Evolutionary conservation across 2,113 vertebrate genomes (phyloP), one percentile per base, ranked within the genome.

Genomic region (Eira barbara): DNA sequence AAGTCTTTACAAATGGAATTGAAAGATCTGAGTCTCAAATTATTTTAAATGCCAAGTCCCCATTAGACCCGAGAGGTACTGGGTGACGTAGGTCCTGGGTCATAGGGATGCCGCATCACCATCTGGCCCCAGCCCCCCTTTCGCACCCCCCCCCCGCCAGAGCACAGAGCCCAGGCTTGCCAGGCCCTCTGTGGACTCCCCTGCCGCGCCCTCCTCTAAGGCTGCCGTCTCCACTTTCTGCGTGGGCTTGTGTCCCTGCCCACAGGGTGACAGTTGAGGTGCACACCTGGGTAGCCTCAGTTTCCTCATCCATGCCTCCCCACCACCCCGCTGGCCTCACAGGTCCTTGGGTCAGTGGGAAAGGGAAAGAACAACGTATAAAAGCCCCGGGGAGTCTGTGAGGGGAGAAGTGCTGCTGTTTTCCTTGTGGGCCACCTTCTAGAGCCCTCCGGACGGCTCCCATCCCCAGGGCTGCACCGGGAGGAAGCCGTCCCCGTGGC

Each of bases 101-200:
- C 14, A 4, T 0, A 0, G 29, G 6, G 7, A 4, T 0, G 0
- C 73, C 0, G 5, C 0, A 0, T 8, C 29, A 5, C 4, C n/a
- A 0, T 7, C 27, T 49, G 52, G 4, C 31, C 1, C 61, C 0
- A 0, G 10, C 20, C 57, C 57, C 29, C 8, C n/a, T n/a, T n/a
- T n/a, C n/a, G n/a, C n/a, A n/a, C 9, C 3, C 27, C 1, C 1
- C 55, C 65, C 31, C 0, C n/a, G 0, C 82, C 61, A 2, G 78
- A 14, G 0, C 11, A 2, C 5, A 2, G 17, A 23, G 10, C 47
- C 42, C 71, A 12, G n/a, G 39, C n/a, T 25, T 27, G 18, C 39
- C 13, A 7, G 71, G 29, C 0, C 0, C 17, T 0, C 0, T 5
- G 3, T 0, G 4, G 11, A 2, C 1, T 0, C 17, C 0, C 79